phyloP scores from a whole-genome alignment of 2,888 invertebrate genomes.

The Drosophila mulleri region DNA sequence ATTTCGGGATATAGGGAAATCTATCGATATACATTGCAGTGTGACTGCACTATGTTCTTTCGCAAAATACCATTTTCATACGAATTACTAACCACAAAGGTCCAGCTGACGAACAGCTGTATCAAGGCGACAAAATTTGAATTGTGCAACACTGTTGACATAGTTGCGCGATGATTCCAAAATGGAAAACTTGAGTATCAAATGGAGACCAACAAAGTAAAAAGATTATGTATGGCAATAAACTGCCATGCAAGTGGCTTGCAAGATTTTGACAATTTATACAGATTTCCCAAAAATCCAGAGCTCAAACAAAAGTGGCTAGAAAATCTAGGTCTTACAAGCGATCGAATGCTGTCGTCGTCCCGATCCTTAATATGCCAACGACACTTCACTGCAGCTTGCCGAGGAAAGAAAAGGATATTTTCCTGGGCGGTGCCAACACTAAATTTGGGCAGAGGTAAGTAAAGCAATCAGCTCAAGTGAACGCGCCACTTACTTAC shows the following conservation, averaged over 20 bases:
- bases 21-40: constrained; percentile 35
- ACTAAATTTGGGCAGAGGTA: constrained; percentile 33
- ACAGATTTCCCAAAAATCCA: constrained; percentile 31
- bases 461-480: neutral
- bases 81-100: neutral
- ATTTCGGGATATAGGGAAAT: constrained; percentile 21
- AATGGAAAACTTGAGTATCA: neutral
- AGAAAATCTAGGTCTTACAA: constrained; percentile 37
- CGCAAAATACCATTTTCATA: constrained; percentile 7
- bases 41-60: constrained; percentile 8
- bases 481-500: too few species aligned
- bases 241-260: constrained; percentile 34
- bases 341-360: neutral
- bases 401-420: constrained; percentile 18
- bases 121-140: neutral
- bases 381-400: constrained; percentile 40
- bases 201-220: neutral
- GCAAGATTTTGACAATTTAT: constrained; percentile 23
- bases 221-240: constrained; percentile 2
- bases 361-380: constrained; percentile 28
- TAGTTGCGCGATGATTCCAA: constrained; percentile 8
- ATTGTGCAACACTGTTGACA: neutral
- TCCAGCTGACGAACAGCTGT: constrained; percentile 23
- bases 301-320: constrained; percentile 37
- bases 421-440: constrained; percentile 44